A percentile compares a stretch with the other conserved stretches of the same genome.
Evolutionary conservation across 2,797 vertebrate genomes (phyloP).

Genomic region (Crypturellus tataupa): DNA sequence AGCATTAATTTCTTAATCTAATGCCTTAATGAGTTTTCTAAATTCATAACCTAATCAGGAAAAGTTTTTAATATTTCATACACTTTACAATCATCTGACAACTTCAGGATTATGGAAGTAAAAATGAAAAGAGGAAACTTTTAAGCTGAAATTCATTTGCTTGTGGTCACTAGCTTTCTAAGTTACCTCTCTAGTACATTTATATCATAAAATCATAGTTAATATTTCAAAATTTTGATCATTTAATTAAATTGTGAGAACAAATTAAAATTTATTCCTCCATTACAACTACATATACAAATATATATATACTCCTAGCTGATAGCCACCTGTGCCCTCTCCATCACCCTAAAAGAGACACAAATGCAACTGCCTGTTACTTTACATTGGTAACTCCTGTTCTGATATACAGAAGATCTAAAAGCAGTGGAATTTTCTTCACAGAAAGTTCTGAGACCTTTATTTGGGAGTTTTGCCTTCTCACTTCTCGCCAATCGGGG

Average conservation of each 20-base stretch:
- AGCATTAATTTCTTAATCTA: background rate
- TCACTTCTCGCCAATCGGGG: constrained; percentile 5
- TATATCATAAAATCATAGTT: background rate
- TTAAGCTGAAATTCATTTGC: background rate
- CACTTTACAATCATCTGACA: background rate
- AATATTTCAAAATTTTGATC: background rate
- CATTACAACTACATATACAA: background rate
- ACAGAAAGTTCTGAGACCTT: background rate
- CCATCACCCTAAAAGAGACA: background rate
- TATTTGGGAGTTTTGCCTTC: constrained; percentile 18
- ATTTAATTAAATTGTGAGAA: background rate
- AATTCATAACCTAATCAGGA: background rate
- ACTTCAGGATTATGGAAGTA: background rate
- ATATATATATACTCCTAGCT: background rate
- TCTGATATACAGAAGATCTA: background rate
- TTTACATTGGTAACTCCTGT: background rate
- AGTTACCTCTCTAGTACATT: background rate
- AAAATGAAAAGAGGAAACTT: background rate
- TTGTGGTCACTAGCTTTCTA: background rate
- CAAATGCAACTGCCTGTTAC: background rate
- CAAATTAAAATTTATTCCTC: background rate
- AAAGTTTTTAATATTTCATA: background rate
- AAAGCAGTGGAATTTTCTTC: background rate
- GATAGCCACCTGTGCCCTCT: fast-evolving
- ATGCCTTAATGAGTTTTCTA: background rate